Conservation (phyloP, 2,888 invertebrate species). For the Spodoptera picta region DNA sequence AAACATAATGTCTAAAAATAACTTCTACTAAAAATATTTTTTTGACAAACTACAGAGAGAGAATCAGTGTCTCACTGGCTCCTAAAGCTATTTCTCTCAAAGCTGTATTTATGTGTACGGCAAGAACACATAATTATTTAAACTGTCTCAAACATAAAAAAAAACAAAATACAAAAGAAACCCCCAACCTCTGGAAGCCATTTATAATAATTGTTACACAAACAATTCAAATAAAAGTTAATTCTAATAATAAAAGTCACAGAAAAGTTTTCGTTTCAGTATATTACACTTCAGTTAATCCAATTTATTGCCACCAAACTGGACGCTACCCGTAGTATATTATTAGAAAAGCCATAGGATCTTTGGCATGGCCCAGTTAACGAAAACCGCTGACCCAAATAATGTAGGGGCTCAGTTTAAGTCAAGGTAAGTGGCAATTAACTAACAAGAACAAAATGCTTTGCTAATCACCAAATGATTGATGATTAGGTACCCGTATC, state of each 20-base stretch:
- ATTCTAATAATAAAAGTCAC: background rate
- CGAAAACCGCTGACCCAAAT: slow-evolving; percentile 38
- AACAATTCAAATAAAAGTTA: background rate
- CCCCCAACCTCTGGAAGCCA: too few species aligned
- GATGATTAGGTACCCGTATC: slow-evolving; percentile 17
- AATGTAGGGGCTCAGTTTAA: slow-evolving; percentile 31
- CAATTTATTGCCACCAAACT: slow-evolving; percentile 19
- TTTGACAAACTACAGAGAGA: too few species aligned
- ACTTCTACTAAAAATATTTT: too few species aligned
- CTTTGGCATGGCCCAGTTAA: slow-evolving; percentile 38
- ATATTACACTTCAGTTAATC: slow-evolving; percentile 9
- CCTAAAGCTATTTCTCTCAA: too few species aligned
- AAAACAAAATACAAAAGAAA: too few species aligned
- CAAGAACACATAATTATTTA: too few species aligned
- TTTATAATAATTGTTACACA: background rate
- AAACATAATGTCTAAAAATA: too few species aligned
- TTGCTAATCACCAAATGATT: slow-evolving; percentile 37
- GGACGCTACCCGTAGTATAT: slow-evolving; percentile 8
- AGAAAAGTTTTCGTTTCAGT: slow-evolving; percentile 11
- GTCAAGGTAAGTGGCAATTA: slow-evolving; percentile 39
- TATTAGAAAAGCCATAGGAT: slow-evolving; percentile 26
- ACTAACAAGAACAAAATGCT: slow-evolving; percentile 23
- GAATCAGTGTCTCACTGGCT: too few species aligned
- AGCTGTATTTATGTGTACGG: too few species aligned
- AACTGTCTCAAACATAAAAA: too few species aligned